phyloP scores from a whole-genome alignment of 2,797 vertebrate species.

The Scarus forsteni region DNA sequence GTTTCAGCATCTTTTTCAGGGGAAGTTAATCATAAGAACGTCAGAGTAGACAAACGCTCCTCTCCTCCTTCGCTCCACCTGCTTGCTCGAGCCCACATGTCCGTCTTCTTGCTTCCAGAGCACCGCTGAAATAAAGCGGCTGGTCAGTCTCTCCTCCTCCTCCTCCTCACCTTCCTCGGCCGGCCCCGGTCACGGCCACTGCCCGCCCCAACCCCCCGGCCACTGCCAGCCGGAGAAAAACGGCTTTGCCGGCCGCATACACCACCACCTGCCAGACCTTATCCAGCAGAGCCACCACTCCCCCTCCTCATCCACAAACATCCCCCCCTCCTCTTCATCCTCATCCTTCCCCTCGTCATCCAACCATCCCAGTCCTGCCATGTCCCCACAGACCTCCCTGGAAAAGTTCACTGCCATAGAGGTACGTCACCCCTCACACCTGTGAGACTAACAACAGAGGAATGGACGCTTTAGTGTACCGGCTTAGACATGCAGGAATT shows the following conservation, averaged over 20 bases:
- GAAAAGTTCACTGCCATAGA: conserved; percentile 81
- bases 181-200: conserved; percentile 45
- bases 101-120: conserved; percentile 99
- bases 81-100: conserved; percentile 88
- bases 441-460: conserved; percentile 32
- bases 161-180: conserved; percentile 55
- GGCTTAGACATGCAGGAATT: conserved; percentile 10
- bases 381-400: conserved; percentile 91
- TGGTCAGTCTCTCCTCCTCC: conserved; percentile 67
- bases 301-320: conserved; percentile 94
- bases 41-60: conserved; percentile 3
- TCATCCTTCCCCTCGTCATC: conserved; percentile 94
- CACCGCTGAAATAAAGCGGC: conserved; percentile 94
- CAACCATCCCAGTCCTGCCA: conserved; percentile 95
- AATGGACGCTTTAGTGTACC: conserved; percentile 31
- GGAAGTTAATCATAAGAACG: too few species aligned
- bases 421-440: conserved; percentile 76
- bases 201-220: conserved; percentile 78
- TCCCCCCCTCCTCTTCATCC: conserved; percentile 90
- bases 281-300: conserved; percentile 99
- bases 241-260: conserved; percentile 95
- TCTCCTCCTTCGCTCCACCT: conserved; percentile 48
- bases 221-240: conserved; percentile 95
- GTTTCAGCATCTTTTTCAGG: background rate
- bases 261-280: conserved; percentile 99